Evolutionary conservation across 2,888 invertebrate species (phyloP), one percentile per base, ranked within the genome.

Genomic region (Drosophila rellima): DNA sequence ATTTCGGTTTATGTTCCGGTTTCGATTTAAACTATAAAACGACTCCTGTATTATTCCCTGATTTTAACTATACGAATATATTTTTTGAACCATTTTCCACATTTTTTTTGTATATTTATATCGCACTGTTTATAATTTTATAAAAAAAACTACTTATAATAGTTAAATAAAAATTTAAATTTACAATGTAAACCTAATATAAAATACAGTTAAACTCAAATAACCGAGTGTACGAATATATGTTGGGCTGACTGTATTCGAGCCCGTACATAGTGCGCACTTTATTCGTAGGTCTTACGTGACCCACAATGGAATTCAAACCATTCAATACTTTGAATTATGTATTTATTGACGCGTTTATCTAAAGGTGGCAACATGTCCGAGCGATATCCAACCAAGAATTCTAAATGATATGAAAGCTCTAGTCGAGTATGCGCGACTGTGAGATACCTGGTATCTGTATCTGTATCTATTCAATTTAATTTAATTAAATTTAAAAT

Each of bases 241-340:
- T n/a, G 3, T 35, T n/a, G 35, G 1, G n/a, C 35, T n/a, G 2
- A 35, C 35, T 26, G 6, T 40, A 17, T 11, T 0, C 29, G 15
- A 20, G 17, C 17, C 7, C n/a, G 26, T 6, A 37, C 37, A 7
- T 31, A 17, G 23, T 20, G 51, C 60, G 51, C 60, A 52, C 45
- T 60, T 59, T 52, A 29, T 33, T 33, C n/a, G 39, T 17, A 15
- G n/a, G 17, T 13, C 29, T 62, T 45, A 56, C 45, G 62, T 55
- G 42, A 35, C 35, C 35, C 42, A 7, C 5, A 40, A 56, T 35
- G 44, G 39, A 40, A 40, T 39, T 29, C 26, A 51, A 17, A 42
- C 15, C 11, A 60, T 51, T 10, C 23, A 33, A 17, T 11, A 40
- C 50, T 23, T 10, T 23, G n/a, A 5, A 51, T 42, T 33, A 33